Evolutionary conservation across 2,797 vertebrate genomes (phyloP), one percentile per base, ranked within the genome.

Genomic region (Remorina albescens): DNA sequence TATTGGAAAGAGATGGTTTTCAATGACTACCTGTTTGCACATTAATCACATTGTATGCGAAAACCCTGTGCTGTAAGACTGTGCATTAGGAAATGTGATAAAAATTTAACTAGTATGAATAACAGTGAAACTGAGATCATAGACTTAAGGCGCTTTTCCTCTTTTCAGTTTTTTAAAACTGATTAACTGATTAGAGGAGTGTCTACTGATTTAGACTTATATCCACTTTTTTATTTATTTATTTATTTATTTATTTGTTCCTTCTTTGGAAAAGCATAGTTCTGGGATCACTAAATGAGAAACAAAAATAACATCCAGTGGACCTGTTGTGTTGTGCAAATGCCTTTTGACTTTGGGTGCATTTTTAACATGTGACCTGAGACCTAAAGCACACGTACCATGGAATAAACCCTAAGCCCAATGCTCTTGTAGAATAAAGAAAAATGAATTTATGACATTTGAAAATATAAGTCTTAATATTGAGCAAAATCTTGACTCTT

Each of bases 291-390:
- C 25, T 37, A 26, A 28, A 53, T 10, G 9, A 69, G 23, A 58
- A 34, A 64, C 28, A 25, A 6, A 21, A 5, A 21, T 55, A 23
- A 51, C n/a, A n/a, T n/a, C n/a, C n/a, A 59, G 13, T 41, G 11
- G 81, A 84, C 77, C 89, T 54, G 67, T 84, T 84, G 86, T 86
- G 71, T 84, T 87, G 84, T 90, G 90, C 88, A 91, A 92, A 92
- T 89, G 79, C 81, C 86, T 91, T 86, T 74, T 89, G 80, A 89
- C 74, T 74, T 68, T 75, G 76, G 83, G 42, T 70, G 86, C 87
- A 87, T 91, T 91, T 91, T 87, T 88, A 89, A 88, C 83, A 60
- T 86, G 86, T 88, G 86, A 76, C 68, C 72, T 61, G 62, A 72
- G 80, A 88, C 81, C 79, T 19, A 30, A 84, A 81, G 83, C 76